Conservation (phyloP, 2,113 vertebrate species). For the Carettochelys insculpta region DNA sequence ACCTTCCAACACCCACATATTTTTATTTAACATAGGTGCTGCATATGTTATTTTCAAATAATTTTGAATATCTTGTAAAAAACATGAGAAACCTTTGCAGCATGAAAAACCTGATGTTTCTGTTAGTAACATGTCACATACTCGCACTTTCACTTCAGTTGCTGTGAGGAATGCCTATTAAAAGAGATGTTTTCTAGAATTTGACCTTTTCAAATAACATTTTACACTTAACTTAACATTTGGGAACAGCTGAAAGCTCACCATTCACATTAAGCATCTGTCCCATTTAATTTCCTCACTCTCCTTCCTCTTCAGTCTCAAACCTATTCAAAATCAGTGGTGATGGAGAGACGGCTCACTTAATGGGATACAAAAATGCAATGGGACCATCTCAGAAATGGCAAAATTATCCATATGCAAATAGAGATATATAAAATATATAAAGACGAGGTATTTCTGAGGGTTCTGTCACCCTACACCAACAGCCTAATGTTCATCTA, state of each 20-base stretch:
- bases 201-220: constrained; percentile 33
- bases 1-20: background rate
- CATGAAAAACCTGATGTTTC: background rate
- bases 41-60: background rate
- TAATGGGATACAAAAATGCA: background rate
- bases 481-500: background rate
- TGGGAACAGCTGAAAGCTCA: constrained; percentile 7
- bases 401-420: background rate
- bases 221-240: constrained; percentile 42
- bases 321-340: constrained; percentile 18
- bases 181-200: constrained; percentile 27
- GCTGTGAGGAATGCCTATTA: constrained; percentile 14
- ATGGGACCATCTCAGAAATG: constrained; percentile 3
- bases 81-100: constrained; percentile 23
- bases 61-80: constrained; percentile 8
- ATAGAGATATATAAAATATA: accelerated
- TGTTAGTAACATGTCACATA: background rate
- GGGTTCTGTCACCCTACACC: background rate
- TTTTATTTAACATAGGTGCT: background rate
- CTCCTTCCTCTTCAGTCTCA: background rate
- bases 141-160: background rate
- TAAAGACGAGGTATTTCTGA: background rate
- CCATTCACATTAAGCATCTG: constrained; percentile 16
- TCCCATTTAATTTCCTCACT: constrained; percentile 20
- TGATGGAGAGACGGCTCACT: background rate